These are phyloP conservation scores for Petrophora chlorosata DNA, from an alignment of 2,888 invertebrate genomes.

Conservation along the genomic window DNA sequence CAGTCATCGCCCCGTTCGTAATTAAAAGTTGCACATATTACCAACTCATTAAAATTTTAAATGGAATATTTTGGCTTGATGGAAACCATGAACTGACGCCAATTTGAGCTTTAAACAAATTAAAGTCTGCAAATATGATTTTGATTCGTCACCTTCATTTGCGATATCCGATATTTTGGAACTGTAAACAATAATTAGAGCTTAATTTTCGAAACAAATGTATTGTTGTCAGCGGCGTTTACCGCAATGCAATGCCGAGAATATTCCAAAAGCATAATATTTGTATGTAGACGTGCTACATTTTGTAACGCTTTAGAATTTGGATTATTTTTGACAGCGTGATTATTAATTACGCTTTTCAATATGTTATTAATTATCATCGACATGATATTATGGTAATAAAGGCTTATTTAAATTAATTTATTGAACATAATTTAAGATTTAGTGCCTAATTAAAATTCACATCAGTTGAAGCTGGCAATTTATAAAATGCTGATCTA, in stretches of 20 bases:
- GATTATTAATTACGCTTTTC: too few relatives aligned
- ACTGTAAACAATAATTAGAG: conserved; percentile 32
- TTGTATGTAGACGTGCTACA: too few relatives aligned
- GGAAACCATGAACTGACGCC: conserved; percentile 37
- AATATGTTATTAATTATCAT: too few relatives aligned
- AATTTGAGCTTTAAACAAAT: conserved; percentile 52
- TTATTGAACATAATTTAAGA: too few relatives aligned
- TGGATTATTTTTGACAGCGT: neutral
- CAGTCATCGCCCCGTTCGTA: conserved; percentile 24
- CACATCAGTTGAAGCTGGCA: too few relatives aligned
- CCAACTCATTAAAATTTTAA: conserved; percentile 45
- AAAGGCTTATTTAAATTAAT: too few relatives aligned
- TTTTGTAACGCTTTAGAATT: too few relatives aligned
- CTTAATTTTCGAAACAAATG: conserved; percentile 27
- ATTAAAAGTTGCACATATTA: conserved; percentile 40
- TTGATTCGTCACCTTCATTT: conserved; percentile 27
- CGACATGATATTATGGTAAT: too few relatives aligned
- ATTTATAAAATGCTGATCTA: too few relatives aligned
- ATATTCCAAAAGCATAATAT: too few relatives aligned
- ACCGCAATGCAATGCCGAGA: conserved; percentile 5
- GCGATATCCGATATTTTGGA: conserved; percentile 24
- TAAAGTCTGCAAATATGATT: conserved; percentile 46
- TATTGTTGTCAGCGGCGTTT: conserved; percentile 14
- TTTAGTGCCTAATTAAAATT: too few relatives aligned
- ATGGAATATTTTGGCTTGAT: conserved; percentile 39